Percentiles rank a stretch among this genome's conserved stretches.
Evolutionary conservation across 2,797 vertebrate genomes (phyloP).

Genomic region (Babyrousa celebensis): DNA sequence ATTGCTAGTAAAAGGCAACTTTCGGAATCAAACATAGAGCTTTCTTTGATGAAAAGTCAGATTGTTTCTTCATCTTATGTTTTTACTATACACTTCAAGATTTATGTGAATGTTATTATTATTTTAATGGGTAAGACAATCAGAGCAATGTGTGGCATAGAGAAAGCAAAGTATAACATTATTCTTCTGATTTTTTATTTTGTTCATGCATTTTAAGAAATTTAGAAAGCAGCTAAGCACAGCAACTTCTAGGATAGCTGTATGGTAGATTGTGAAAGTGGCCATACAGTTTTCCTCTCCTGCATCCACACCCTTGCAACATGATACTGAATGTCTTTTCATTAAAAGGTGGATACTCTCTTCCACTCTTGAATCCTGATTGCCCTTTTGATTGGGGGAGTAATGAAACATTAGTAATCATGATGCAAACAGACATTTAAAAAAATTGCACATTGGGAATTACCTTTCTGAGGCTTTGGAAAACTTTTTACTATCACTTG

Average conservation of each 20-base stretch:
- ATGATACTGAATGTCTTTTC: background rate
- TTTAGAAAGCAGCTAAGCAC: background rate
- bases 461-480: background rate
- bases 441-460: background rate
- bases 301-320: background rate
- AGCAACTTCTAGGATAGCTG: background rate
- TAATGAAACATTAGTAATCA: background rate
- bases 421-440: no score
- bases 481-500: background rate
- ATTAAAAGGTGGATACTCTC: background rate
- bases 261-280: background rate
- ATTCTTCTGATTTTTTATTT: background rate
- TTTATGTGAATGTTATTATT: background rate
- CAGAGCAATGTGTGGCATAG: background rate
- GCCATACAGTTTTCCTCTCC: background rate
- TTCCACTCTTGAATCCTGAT: background rate
- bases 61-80: background rate
- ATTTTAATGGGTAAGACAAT: background rate
- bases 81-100: background rate
- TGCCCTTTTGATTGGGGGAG: background rate
- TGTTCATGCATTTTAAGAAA: background rate
- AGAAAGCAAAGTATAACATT: background rate
- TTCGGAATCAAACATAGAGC: background rate
- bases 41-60: background rate
- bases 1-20: background rate